phyloP scores from a whole-genome alignment of 2,113 vertebrate species.

The Eleginops maclovinus region DNA sequence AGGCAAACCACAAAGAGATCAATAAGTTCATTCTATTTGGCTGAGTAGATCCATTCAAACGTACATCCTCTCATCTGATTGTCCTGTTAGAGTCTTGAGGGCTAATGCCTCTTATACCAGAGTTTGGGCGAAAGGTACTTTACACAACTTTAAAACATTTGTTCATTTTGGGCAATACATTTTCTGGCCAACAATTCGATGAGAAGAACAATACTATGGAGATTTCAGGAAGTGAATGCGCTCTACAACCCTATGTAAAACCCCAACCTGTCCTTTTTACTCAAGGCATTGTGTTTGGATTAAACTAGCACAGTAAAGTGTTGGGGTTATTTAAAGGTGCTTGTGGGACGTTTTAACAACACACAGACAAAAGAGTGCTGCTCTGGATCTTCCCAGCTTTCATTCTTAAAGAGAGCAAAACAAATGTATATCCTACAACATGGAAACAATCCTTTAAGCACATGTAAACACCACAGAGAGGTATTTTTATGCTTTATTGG shows the following conservation, averaged over 20 bases:
- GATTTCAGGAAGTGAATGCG: background rate
- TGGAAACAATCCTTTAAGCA: background rate
- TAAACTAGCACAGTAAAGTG: too few relatives aligned
- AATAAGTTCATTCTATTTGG: constrained; percentile 17
- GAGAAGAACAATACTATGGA: background rate
- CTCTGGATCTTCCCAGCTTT: background rate
- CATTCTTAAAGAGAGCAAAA: background rate
- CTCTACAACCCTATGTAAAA: background rate
- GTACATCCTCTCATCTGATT: background rate
- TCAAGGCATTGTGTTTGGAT: background rate
- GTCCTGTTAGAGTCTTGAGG: background rate
- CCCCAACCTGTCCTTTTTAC: background rate
- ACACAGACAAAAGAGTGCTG: background rate
- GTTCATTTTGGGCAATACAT: background rate
- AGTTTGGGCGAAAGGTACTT: background rate
- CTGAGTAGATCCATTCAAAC: constrained; percentile 6
- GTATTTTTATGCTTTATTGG: background rate
- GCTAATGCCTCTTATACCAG: background rate
- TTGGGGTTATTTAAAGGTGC: background rate
- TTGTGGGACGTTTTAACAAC: background rate
- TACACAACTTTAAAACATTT: background rate
- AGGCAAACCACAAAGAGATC: background rate
- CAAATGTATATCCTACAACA: background rate
- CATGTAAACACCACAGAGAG: background rate
- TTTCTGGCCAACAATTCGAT: background rate